Evolutionary conservation across 2,797 vertebrate genomes (phyloP).

Genomic region (Sebastes dallii): DNA sequence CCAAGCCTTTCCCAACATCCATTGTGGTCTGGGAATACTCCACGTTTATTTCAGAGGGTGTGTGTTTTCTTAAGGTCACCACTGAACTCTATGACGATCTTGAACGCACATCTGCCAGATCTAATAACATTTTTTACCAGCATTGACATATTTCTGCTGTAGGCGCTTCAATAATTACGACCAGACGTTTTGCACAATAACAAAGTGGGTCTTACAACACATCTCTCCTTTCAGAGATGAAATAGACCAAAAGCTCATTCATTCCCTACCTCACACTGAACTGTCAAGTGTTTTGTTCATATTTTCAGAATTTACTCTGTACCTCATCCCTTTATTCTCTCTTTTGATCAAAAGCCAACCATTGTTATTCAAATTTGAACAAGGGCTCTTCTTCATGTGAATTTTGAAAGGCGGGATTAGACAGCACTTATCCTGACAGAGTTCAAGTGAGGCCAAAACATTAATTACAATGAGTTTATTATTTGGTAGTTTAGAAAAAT

Average conservation of each 20-base stretch:
- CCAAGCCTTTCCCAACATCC: background rate
- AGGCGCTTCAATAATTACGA: slow-evolving; percentile 39
- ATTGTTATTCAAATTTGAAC: background rate
- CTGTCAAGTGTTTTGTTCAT: background rate
- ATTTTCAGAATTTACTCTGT: background rate
- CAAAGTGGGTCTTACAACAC: slow-evolving; percentile 15
- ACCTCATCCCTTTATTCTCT: background rate
- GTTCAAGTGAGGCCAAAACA: background rate
- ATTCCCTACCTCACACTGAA: background rate
- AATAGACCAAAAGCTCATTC: background rate
- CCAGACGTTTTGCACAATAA: slow-evolving; percentile 57
- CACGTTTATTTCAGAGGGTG: background rate
- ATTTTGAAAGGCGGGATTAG: background rate
- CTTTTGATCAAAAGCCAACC: background rate
- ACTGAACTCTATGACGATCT: background rate
- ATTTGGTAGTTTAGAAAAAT: background rate
- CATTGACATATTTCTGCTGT: slow-evolving; percentile 34
- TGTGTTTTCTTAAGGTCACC: background rate
- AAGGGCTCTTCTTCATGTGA: background rate
- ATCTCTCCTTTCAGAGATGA: slow-evolving; percentile 8
- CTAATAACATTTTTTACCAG: slow-evolving; percentile 26
- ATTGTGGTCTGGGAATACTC: background rate
- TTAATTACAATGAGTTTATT: slow-evolving; percentile 5
- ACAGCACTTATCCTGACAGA: background rate
- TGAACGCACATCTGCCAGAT: slow-evolving; percentile 23